phyloP scores from a whole-genome alignment of 2,888 invertebrate species.

The Aplocera efformata region DNA sequence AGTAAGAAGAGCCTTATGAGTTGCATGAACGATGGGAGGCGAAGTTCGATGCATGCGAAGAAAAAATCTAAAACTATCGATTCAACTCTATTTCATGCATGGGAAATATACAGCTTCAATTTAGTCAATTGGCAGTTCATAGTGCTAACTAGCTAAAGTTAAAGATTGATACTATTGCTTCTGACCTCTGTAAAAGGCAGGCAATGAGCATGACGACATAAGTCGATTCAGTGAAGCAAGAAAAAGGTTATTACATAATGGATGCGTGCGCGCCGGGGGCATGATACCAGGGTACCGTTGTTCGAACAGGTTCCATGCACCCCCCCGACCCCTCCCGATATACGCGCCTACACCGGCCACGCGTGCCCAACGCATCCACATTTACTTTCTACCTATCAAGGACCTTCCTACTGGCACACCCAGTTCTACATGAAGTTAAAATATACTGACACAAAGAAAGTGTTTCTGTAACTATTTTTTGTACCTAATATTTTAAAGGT shows the following conservation, averaged over 20 bases:
- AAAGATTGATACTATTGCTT: constrained; percentile 12
- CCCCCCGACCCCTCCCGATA: constrained; percentile 31
- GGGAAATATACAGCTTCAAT: no score
- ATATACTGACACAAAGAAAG: no score
- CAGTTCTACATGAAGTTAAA: constrained; percentile 23
- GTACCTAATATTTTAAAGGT: no score
- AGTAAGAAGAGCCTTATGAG: no score
- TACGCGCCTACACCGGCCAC: constrained; percentile 29
- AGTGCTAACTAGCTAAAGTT: no score
- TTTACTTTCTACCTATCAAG: constrained; percentile 78
- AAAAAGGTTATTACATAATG: constrained; percentile 76
- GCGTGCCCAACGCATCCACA: constrained; percentile 56
- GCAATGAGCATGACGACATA: constrained; percentile 17
- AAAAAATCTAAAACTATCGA: no score
- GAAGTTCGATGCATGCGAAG: no score
- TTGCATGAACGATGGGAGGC: no score
- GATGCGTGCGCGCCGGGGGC: constrained; percentile 66
- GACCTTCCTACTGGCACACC: constrained; percentile 60
- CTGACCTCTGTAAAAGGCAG: constrained; percentile 11
- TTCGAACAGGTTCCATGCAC: constrained; percentile 66
- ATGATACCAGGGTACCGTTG: constrained; percentile 69
- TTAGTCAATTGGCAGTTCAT: no score
- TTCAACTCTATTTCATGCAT: no score
- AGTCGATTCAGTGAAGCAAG: constrained; percentile 53
- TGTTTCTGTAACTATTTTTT: no score